Base-by-base conservation (phyloP, 2,888 invertebrate species). In the Spilarctia lutea region DNA sequence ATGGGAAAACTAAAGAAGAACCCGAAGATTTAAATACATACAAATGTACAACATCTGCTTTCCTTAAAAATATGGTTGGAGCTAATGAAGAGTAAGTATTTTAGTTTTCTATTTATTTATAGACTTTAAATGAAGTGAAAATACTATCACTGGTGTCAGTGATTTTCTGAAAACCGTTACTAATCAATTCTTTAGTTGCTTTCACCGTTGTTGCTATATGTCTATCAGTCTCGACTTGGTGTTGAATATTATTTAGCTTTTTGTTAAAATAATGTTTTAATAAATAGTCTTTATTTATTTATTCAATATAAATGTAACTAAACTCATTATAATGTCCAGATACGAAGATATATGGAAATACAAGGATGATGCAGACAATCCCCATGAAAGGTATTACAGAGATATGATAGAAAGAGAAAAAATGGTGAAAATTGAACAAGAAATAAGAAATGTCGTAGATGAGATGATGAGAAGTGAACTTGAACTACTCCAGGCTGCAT, bases 341-440 rank as follows among this genome's bases (percentile, higher is more conserved):
- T 97, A 97, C 88, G 97, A 98, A 89, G 98, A 98, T 78, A 96
- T 97, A 39, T 99, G 99, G 99, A 97, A 97, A 85, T 97, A 97
- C 73, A 97, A 97, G 89, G 98, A 98, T 83, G 98, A 99, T 87
- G 93, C 96, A 0, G 94, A 96, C 2, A 98, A 98, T 91, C 96
- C 97, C 0, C 95, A 96, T 71, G 99, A 99, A 90, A 96, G 96
- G 39, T 97, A 97, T 84, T 98, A 99, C 88, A 96, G 96, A 73
- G 97, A 98, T 77, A 98, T 99, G 94, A 98, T 99, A 83, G 97
- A 98, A 87, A 96, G 97, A 76, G 98, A 98, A 79, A 99, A 99
- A 92, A 97, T 97, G 88, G 94, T 96, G 0, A 97, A 98, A 91
- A 97, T 99, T 77, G 98, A 99, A 91, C 96, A 97, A 76, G 98